Percentiles rank a stretch among this genome's conserved stretches.
phyloP scores from a whole-genome alignment of 2,113 vertebrate species.

The Tenrec ecaudatus region DNA sequence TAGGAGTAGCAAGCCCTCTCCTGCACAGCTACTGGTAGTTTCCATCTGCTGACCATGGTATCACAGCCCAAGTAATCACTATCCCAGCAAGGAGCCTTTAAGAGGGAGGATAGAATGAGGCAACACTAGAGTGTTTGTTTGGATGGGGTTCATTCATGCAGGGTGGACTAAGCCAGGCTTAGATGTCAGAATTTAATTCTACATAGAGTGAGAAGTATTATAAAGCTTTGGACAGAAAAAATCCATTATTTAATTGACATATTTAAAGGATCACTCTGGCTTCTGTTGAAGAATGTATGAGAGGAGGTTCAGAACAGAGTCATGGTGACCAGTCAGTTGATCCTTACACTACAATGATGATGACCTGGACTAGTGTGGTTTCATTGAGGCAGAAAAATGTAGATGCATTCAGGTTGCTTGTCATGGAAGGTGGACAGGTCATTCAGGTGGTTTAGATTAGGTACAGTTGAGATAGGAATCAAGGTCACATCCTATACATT shows the following conservation, averaged over 20 bases:
- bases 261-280: not conserved
- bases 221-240: conserved; percentile 4
- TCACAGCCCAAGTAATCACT: too few relatives aligned
- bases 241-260: not conserved
- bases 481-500: conserved; percentile 10
- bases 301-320: not conserved
- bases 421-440: not conserved
- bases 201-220: conserved; percentile 1
- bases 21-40: too few relatives aligned
- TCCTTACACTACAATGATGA: not conserved
- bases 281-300: not conserved
- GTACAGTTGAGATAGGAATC: not conserved
- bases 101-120: not conserved
- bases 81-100: too few relatives aligned
- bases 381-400: not conserved
- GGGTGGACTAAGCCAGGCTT: not conserved
- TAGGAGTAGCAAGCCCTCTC: too few relatives aligned
- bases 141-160: not conserved
- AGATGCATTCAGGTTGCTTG: not conserved
- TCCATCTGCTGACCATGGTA: too few relatives aligned
- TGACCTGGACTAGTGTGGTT: not conserved
- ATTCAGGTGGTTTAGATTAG: not conserved
- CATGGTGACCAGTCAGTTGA: not conserved
- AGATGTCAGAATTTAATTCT: not conserved
- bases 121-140: not conserved